Conservation (phyloP, 1,140 invertebrate genomes). For the Lysiphlebus fabarum region DNA sequence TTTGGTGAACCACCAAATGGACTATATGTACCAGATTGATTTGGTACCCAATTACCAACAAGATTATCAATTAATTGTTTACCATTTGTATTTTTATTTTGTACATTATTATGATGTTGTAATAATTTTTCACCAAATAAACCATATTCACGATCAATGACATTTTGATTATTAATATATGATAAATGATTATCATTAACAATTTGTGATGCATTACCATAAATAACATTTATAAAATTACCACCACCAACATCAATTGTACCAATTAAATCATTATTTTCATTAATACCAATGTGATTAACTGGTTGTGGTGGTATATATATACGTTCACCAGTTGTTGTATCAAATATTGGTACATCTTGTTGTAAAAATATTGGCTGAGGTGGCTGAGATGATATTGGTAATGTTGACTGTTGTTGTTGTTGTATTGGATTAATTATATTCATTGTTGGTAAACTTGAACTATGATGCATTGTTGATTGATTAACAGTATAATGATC, state of each 20-base stretch:
- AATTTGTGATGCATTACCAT: slow-evolving; percentile 47
- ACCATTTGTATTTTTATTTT: slow-evolving; percentile 43
- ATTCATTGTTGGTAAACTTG: not conserved
- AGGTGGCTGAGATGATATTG: slow-evolving; percentile 30
- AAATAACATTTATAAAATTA: slow-evolving; percentile 55
- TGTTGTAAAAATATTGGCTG: not conserved
- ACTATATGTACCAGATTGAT: slow-evolving; percentile 76
- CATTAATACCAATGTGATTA: slow-evolving; percentile 48
- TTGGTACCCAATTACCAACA: slow-evolving; percentile 77
- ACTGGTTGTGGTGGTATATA: slow-evolving; percentile 46
- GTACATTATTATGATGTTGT: slow-evolving; percentile 31
- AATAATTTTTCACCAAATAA: slow-evolving; percentile 45
- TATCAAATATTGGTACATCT: slow-evolving; percentile 9
- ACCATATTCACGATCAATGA: slow-evolving; percentile 50
- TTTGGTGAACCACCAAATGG: slow-evolving; percentile 65
- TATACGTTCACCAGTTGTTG: slow-evolving; percentile 35
- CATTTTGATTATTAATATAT: slow-evolving; percentile 38
- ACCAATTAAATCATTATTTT: slow-evolving; percentile 51
- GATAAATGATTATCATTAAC: slow-evolving; percentile 46
- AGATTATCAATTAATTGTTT: slow-evolving; percentile 69
- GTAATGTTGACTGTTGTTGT: slow-evolving; percentile 39
- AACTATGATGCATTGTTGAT: slow-evolving; percentile 43
- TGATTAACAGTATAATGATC: slow-evolving; percentile 27
- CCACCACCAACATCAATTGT: slow-evolving; percentile 54
- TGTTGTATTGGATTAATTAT: not conserved